Evolutionary conservation across 2,113 vertebrate species (phyloP), one percentile per base, ranked within the genome.

Genomic region (Sciurus niger): DNA sequence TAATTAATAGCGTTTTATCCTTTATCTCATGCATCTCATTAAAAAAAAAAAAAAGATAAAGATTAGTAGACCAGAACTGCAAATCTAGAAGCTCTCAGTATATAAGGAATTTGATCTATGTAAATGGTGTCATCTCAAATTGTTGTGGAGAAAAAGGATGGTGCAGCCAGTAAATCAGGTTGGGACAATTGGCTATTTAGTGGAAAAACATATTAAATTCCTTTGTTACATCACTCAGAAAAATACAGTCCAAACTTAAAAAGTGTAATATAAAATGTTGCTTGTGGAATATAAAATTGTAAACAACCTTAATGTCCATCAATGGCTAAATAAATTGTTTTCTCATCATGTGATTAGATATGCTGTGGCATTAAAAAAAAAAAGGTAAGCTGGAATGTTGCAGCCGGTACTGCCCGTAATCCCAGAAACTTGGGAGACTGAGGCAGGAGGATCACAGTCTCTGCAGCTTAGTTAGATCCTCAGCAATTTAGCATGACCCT

Each of bases 251-350:
- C 16, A 48, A 74, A 84, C 13, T 6, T 34, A 68, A 70, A 94
- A 88, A 46, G 48, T 65, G 40, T 88, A 93, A 76, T 48, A 74
- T 84, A 89, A 89, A 84, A 20, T 34, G 60, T 76, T 89, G 37
- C 17, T 77, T 72, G 6, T 76, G 28, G 43, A 48, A 1, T 90
- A 51, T 72, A 73, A 82, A 93, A 65, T 22, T 43, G 4, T 76
- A 85, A 85, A 34, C 28, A 86, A 53, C 20, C 60, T 86, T 65
- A 70, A 55, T 83, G 10, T 70, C 70, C 55, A 25, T 76, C 28
- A 95, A 1, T 67, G 16, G 28, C 34, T 79, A 68, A 80, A 37
- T 84, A 73, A 40, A 43, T 58, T 87, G 28, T 37, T 90, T 86
- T 93, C 68, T 95, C 25, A 32, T 78, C n/a, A 17, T 74, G 14